These are phyloP conservation scores for Aradophagus sp. DNA, from an alignment of 1,140 invertebrate species.

Conservation along the genomic window DNA sequence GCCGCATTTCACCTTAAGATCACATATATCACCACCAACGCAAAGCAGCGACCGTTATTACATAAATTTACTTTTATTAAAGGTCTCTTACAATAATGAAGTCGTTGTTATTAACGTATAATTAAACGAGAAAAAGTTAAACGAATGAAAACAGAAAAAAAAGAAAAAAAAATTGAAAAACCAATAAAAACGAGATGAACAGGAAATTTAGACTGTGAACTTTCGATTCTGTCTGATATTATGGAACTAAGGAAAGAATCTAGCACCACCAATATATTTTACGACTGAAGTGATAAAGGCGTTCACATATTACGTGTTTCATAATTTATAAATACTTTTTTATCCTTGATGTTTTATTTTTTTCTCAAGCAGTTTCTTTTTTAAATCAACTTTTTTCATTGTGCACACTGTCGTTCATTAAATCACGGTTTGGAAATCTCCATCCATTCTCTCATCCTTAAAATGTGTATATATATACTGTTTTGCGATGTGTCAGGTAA, in stretches of 20 bases:
- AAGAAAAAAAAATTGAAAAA: conserved; percentile 49
- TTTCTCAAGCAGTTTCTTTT: no score
- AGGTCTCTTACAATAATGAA: conserved; percentile 55
- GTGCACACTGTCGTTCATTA: conserved; percentile 28
- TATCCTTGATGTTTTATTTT: no score
- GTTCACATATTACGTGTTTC: conserved; percentile 47
- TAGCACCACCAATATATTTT: conserved; percentile 31
- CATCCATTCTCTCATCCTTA: conserved; percentile 4
- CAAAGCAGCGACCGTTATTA: conserved; percentile 53
- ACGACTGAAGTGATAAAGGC: conserved; percentile 26
- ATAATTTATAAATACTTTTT: conserved; percentile 13
- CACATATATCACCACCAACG: conserved; percentile 59
- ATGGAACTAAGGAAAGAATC: conserved; percentile 33
- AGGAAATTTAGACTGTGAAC: conserved; percentile 52
- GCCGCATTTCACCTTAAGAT: conserved; percentile 50
- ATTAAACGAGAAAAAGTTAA: conserved; percentile 62
- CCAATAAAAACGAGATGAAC: conserved; percentile 61
- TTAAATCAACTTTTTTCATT: conserved; percentile 25
- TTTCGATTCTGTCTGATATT: conserved; percentile 48
- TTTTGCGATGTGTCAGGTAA: no score
- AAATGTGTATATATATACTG: conserved; percentile 53
- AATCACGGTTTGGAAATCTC: conserved; percentile 18
- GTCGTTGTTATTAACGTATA: conserved; percentile 68
- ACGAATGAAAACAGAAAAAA: no score
- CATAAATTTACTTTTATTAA: conserved; percentile 68